phyloP scores from a whole-genome alignment of 1,140 invertebrate genomes.

The Meteorus sp. region DNA sequence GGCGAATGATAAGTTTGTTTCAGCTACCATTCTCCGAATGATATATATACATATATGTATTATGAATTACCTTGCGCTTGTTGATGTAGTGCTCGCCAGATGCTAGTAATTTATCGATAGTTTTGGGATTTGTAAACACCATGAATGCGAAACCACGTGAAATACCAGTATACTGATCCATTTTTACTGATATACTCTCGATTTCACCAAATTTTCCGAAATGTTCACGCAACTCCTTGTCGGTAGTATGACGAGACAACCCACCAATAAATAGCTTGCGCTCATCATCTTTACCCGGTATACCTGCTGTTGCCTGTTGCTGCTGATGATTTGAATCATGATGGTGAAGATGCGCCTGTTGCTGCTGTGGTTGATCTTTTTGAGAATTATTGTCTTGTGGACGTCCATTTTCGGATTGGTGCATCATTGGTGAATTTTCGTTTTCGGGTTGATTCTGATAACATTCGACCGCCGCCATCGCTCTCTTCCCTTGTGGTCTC shows the following conservation, averaged over 20 bases:
- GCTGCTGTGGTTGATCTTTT: conserved; percentile 33
- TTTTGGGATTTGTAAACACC: conserved; percentile 65
- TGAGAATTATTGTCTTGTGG: conserved; percentile 30
- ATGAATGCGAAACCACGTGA: conserved; percentile 73
- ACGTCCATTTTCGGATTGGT: conserved; percentile 6
- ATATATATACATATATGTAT: conserved; percentile 5
- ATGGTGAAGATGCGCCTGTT: no score
- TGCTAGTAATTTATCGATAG: conserved; percentile 65
- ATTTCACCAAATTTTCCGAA: conserved; percentile 68
- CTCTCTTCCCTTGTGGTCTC: no score
- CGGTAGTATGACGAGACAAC: conserved; percentile 56
- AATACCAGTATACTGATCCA: conserved; percentile 66
- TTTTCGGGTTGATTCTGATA: conserved; percentile 47
- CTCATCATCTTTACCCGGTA: conserved; percentile 60
- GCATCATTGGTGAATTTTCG: conserved; percentile 33
- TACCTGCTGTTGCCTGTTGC: conserved; percentile 54
- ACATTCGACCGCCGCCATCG: conserved; percentile 51
- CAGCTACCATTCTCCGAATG: conserved; percentile 13
- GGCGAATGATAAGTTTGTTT: neutral
- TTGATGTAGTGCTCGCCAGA: conserved; percentile 65
- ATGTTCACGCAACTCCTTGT: conserved; percentile 64
- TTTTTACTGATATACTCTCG: conserved; percentile 68
- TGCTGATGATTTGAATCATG: conserved; percentile 26
- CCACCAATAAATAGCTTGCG: conserved; percentile 61
- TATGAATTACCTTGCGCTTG: conserved; percentile 60